A percentile compares a stretch with the other conserved stretches of the same genome.
phyloP scores from a whole-genome alignment of 2,888 invertebrate species.

The Neria commutata region DNA sequence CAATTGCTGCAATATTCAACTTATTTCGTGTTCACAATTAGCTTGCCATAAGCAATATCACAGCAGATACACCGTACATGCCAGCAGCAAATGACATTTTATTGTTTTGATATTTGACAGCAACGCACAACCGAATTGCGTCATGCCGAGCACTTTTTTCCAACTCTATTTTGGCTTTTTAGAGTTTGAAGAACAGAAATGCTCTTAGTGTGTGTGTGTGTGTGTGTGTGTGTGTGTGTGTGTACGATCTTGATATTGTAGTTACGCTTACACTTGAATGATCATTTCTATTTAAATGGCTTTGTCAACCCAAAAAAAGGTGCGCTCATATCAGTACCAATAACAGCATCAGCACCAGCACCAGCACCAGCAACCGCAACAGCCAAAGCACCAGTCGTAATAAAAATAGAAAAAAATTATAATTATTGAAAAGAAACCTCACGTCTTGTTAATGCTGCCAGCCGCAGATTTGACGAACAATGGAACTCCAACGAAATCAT shows the following conservation, averaged over 20 bases:
- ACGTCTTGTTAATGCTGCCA: slow-evolving; percentile 6
- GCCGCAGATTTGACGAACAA: not conserved
- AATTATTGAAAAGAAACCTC: slow-evolving; percentile 20
- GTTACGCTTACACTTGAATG: slow-evolving; percentile 41
- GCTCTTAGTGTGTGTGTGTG: no score
- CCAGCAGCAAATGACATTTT: not conserved
- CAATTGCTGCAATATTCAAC: no score
- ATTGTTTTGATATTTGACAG: not conserved
- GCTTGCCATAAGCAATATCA: not conserved
- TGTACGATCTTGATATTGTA: slow-evolving; percentile 33
- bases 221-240: no score
- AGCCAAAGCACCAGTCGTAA: slow-evolving; percentile 36
- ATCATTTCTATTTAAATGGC: slow-evolving; percentile 55
- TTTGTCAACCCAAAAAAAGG: slow-evolving; percentile 50
- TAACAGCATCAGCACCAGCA: no score
- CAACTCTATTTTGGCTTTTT: no score
- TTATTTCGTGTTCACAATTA: no score
- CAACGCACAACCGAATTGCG: no score
- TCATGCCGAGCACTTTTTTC: no score
- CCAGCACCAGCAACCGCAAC: slow-evolving; percentile 30
- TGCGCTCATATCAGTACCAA: slow-evolving; percentile 31
- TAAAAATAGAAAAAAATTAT: slow-evolving; percentile 42
- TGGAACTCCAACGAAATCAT: not conserved
- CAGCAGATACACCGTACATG: not conserved
- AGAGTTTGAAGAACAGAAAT: no score